phyloP scores from a whole-genome alignment of 53 echinoderm and acorn worm species.

The Mesocentrotus franciscanus region DNA sequence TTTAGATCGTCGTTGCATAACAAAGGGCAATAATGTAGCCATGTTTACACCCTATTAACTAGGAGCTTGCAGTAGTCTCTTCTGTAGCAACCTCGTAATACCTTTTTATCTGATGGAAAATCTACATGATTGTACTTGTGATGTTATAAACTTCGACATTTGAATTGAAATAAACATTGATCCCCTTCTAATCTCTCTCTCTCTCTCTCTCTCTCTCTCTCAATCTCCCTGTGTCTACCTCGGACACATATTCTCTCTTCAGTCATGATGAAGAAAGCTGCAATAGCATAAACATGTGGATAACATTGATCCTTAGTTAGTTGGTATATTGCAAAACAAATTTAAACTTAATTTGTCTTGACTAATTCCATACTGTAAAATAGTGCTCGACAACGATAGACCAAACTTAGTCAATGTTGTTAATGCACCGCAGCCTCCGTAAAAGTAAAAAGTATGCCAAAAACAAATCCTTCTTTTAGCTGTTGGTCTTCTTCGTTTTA shows the following conservation, averaged over 20 bases:
- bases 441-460: too few relatives aligned
- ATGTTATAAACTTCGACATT: neutral
- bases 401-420: too few relatives aligned
- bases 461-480: neutral
- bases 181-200: neutral
- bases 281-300: neutral
- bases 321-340: neutral
- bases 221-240: neutral
- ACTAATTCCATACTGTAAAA: neutral
- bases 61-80: neutral
- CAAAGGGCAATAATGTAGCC: slow-evolving; percentile 4
- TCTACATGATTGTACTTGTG: too few relatives aligned
- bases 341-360: neutral
- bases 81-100: neutral
- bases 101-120: neutral
- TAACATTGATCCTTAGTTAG: neutral
- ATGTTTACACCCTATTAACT: neutral
- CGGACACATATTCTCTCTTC: neutral
- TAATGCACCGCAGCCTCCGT: too few relatives aligned
- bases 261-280: neutral
- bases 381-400: too few relatives aligned
- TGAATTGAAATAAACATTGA: neutral
- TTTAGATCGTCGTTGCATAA: slow-evolving; percentile 39
- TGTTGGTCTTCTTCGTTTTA: neutral
- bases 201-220: neutral